Evolutionary conservation across 2,888 invertebrate species (phyloP), one percentile per base, ranked within the genome.

Genomic region (Hirudinaria manillensis): DNA sequence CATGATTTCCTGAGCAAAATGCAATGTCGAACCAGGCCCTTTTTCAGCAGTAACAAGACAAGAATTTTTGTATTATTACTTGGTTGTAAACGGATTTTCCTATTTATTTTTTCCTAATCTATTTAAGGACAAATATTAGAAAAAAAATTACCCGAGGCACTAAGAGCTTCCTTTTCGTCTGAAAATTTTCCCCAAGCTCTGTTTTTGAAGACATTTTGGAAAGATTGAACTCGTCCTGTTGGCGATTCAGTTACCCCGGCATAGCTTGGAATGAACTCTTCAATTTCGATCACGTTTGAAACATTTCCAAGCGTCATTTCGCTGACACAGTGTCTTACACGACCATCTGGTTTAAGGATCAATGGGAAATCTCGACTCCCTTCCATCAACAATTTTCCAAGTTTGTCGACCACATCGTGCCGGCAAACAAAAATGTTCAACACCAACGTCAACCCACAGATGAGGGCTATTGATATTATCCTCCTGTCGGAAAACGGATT

Each of bases 1-100:
- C 7, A 75, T 76, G 27, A 75, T 38, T 24, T 76, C 77, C 53
- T 78, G 76, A 16, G 78, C 55, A 34, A 67, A 74, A 21, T 67
- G 27, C 21, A 78, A 53, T n/a, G 68, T 74, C n/a, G 78, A 74
- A 13, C 78, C 78, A 16, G 67, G 68, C 3, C 78, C 78, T 61
- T 65, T 70, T n/a, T 29, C 16, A n/a, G 65, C 16, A 32, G 16
- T 29, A 73, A 3, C 21, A 71, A 38, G 32, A 67, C 29, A 4
- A 29, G 2, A 68, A 68, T 29, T 2, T 68, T 61, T 6, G 10
- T 10, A 61, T 61, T 61, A 19, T 27, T 27, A 29, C 7, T 27
- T 27, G 13, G 21, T 61, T 61, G 10, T 13, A 19, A 24, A 21
- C 61, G 6, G 6, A 1, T 61, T 61, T 16, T 19, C 53, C n/a